phyloP scores from a whole-genome alignment of 2,888 invertebrate species.

The Clistopyga incitator region DNA sequence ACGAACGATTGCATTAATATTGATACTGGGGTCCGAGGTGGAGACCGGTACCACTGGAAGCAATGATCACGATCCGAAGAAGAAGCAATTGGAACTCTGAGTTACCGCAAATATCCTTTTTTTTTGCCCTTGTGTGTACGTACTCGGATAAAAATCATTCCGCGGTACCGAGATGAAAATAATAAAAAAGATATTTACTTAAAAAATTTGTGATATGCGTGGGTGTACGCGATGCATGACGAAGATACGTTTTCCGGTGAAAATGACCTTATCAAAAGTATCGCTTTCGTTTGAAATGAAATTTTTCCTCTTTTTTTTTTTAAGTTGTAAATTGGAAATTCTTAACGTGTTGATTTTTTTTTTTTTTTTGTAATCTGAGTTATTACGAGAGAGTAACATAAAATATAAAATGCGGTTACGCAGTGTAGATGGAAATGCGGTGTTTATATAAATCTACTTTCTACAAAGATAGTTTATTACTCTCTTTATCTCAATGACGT shows the following conservation, averaged over 20 bases:
- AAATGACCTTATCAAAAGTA: too few relatives aligned
- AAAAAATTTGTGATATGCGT: too few relatives aligned
- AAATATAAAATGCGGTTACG: not conserved
- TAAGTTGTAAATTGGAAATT: too few relatives aligned
- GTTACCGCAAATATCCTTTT: not conserved
- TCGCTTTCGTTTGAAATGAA: too few relatives aligned
- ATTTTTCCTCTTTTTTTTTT: too few relatives aligned
- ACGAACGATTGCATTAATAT: conserved; percentile 32
- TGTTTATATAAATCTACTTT: conserved; percentile 9
- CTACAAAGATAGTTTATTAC: not conserved
- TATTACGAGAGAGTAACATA: not conserved
- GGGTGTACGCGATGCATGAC: too few relatives aligned
- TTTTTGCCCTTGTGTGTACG: not conserved
- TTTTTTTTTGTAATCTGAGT: too few relatives aligned
- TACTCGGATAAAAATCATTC: not conserved
- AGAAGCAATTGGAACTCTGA: conserved; percentile 2
- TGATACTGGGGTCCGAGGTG: conserved; percentile 9
- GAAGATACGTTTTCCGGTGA: too few relatives aligned
- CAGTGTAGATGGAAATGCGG: not conserved
- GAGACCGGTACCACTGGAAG: conserved; percentile 5
- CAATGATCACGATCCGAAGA: not conserved
- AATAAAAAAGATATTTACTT: too few relatives aligned
- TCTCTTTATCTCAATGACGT: conserved; percentile 1
- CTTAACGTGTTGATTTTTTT: too few relatives aligned
- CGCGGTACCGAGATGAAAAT: not conserved